Evolutionary conservation across 2,888 invertebrate species (phyloP).

Genomic region (Drosophila infuscata): DNA sequence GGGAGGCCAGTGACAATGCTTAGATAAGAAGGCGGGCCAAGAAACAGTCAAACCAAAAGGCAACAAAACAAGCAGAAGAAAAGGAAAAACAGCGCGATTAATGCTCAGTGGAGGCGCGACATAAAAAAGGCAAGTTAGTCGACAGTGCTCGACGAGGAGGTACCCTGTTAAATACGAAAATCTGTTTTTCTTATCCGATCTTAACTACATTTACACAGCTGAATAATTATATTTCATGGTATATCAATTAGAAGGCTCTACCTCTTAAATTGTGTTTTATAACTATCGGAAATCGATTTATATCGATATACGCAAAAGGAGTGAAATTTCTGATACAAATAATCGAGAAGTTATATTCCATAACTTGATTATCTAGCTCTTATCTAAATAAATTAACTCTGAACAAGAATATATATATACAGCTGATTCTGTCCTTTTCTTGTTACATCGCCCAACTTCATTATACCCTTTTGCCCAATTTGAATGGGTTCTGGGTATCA

Average conservation of each 20-base stretch:
- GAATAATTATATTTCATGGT: neutral
- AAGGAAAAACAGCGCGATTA: constrained; percentile 23
- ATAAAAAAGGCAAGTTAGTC: constrained; percentile 25
- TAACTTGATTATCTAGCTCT: neutral
- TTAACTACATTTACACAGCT: rapidly evolving
- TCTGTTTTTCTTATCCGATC: neutral
- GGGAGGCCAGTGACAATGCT: neutral
- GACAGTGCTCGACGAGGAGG: neutral
- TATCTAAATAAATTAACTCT: rapidly evolving
- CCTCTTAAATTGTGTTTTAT: neutral
- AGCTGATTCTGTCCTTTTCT: rapidly evolving
- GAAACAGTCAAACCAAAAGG: constrained; percentile 58
- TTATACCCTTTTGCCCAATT: neutral
- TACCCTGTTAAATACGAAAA: neutral
- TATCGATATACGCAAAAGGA: constrained; percentile 20
- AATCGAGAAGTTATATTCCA: neutral
- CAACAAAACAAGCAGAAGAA: constrained; percentile 8
- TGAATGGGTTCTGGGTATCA: neutral
- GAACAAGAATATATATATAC: too few relatives aligned
- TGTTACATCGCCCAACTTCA: neutral
- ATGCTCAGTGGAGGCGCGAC: constrained; percentile 32
- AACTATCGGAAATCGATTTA: neutral
- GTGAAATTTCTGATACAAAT: too few relatives aligned
- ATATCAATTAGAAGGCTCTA: neutral
- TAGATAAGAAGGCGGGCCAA: constrained; percentile 23